Percentiles rank a stretch among this genome's conserved stretches.
Evolutionary conservation across 2,888 invertebrate genomes (phyloP).

Genomic region (Pseudoips prasinana): DNA sequence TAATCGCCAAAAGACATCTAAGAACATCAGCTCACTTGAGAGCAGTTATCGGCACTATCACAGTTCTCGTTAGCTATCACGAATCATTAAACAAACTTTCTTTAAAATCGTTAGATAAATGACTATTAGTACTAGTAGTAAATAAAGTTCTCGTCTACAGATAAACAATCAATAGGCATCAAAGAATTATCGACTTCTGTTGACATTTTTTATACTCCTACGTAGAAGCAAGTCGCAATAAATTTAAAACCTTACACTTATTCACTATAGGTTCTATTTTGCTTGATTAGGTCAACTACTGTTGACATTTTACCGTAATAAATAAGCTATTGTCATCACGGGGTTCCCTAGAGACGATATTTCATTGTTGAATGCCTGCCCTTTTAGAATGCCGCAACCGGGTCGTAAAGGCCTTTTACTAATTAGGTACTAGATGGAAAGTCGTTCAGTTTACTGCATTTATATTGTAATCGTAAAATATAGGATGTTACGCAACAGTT

Average conservation of each 20-base stretch:
- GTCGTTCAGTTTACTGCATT: background rate
- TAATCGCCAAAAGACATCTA: too few species aligned
- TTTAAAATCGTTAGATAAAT: constrained; percentile 18
- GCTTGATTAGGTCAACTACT: constrained; percentile 11
- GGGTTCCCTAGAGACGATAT: constrained; percentile 29
- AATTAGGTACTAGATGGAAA: background rate
- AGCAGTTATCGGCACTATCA: too few species aligned
- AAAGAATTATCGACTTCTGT: constrained; percentile 15
- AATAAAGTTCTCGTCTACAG: constrained; percentile 17
- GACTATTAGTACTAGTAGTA: constrained; percentile 23
- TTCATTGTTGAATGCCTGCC: constrained; percentile 33
- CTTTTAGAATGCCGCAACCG: constrained; percentile 29
- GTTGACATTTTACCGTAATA: constrained; percentile 39
- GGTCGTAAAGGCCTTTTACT: background rate
- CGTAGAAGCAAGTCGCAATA: constrained; percentile 3
- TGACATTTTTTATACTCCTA: constrained; percentile 22
- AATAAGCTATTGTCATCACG: constrained; percentile 38
- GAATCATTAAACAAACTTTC: constrained; percentile 5
- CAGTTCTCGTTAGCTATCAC: too few species aligned
- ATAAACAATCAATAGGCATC: constrained; percentile 14
- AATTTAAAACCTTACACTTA: constrained; percentile 13
- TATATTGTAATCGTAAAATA: too few species aligned
- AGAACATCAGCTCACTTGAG: background rate
- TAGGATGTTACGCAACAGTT: too few species aligned
- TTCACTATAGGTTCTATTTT: constrained; percentile 13